phyloP scores from a whole-genome alignment of 2,797 vertebrate genomes.

The Chaenodraco wilsoni region DNA sequence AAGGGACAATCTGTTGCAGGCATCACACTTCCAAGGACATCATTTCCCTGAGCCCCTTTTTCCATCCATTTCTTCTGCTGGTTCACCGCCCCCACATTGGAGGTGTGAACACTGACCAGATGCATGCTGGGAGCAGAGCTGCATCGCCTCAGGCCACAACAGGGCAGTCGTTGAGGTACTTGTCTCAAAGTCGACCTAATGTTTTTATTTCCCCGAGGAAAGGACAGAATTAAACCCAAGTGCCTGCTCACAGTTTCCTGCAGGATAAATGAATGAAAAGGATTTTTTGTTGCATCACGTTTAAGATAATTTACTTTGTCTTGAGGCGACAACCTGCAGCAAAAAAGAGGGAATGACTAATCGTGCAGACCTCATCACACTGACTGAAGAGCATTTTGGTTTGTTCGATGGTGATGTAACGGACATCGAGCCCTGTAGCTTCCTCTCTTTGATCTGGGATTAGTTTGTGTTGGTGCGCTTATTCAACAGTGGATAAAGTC shows the following conservation, averaged over 20 bases:
- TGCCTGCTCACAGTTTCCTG: slow-evolving; percentile 12
- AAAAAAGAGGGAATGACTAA: neutral
- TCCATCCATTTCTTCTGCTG: neutral
- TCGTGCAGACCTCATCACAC: neutral
- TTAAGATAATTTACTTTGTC: no score
- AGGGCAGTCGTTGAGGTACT: neutral
- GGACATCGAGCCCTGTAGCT: slow-evolving; percentile 8
- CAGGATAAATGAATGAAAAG: slow-evolving; percentile 7
- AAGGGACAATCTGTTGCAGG: neutral
- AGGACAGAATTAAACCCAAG: slow-evolving; percentile 7
- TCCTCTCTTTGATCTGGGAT: slow-evolving; percentile 19
- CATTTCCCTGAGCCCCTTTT: neutral
- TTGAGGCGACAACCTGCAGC: neutral
- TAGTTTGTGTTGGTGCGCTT: slow-evolving; percentile 1
- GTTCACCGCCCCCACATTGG: neutral
- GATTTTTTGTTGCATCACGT: no score
- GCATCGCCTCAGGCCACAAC: slow-evolving; percentile 13
- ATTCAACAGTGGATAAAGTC: neutral
- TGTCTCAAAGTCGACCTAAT: slow-evolving; percentile 8
- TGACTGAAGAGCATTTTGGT: neutral
- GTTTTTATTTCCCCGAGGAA: slow-evolving; percentile 13
- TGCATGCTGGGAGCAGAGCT: slow-evolving; percentile 41
- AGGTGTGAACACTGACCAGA: slow-evolving; percentile 2
- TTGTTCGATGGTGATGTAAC: slow-evolving; percentile 26
- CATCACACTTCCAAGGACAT: slow-evolving; percentile 15